Base-by-base conservation (phyloP, 2,888 invertebrate species). In the Salticus scenicus region DNA sequence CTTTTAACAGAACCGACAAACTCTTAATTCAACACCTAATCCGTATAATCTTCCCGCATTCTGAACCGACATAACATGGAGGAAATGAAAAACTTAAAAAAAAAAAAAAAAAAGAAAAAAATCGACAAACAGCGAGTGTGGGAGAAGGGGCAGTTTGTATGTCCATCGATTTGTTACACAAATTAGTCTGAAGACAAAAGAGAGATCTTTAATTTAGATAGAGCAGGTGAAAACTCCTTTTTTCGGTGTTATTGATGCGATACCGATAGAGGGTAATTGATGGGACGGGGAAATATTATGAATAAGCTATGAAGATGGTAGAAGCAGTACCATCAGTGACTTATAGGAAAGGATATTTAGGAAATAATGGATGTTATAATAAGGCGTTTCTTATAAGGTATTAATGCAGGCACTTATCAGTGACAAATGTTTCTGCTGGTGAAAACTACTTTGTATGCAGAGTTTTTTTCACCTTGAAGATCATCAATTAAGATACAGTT, bases 121-220 rank as follows among this genome's bases (percentile, higher is more conserved):
- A 33, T 42, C 0, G 28, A 30, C 14, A 12, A 64, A 20, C 41
- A 63, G 30, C 28, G 24, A 10, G 17, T 17, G 12, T 17, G 27
- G 27, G 17, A n/a, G 17, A 51, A 37, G 10, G 47, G 47, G 63
- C 28, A 63, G 64, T 10, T 27, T 70, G 24, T 37, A 12, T 24
- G 37, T 28, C 33, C 31, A 82, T 71, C 82, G 82, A 82, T 75
- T 42, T 20, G 47, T 30, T 31, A 27, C n/a, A 31, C 41, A 72
- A 76, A 77, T 83, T 71, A 76, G 41, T 20, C 37, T 4, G 57
- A 57, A 57, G 57, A 57, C 57, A 24, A 12, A 24, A 24, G 57
- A n/a, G 24, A 73, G 83, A 83, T 83, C 83, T 83, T 83, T 77
- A 83, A 83, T 83, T 83, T 77, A 83, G 83, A 83, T 83, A 83